Base-by-base conservation (phyloP, 2,888 invertebrate genomes). In the Esperia sulphurella region DNA sequence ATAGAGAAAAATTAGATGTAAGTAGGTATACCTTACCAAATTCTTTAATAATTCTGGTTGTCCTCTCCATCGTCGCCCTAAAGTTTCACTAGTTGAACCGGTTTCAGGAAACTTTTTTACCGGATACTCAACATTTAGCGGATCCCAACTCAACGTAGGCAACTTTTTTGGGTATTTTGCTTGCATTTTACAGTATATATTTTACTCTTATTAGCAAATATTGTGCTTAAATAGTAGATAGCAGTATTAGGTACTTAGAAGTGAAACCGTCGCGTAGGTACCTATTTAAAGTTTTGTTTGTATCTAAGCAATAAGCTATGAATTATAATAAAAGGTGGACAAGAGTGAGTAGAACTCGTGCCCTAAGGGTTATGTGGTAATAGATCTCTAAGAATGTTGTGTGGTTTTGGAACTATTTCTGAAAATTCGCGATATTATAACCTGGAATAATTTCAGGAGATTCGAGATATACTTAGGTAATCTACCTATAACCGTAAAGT, bases 51-150 rank as follows among this genome's bases (percentile, higher is more conserved):
- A 63, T 50, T 85, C 83, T 1, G 82, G 78, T n/a, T 60, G 58
- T 8, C 57, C 56, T 46, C 67, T 73, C 79, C 79, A 79, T 43
- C 52, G 50, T 31, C 78, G 61, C 0, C 67, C 83, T 12, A 76
- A 63, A 14, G 65, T 67, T 59, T 83, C 79, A 58, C 85, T 85
- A 0, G 85, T 75, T 4, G 51, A 44, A 0, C 69, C 79, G 0
- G 78, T 68, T 0, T 57, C 62, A 1, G 77, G 72, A 35, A 65
- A 74, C 51, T 79, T 78, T 21, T 63, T 74, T 0, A 85, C 75
- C 0, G 86, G 83, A 44, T 85, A 86, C 31, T 70, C 63, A 1
- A 81, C 41, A 41, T 75, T 73, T 0, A 86, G 68, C 1, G 73
- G 63, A 45, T 89, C 85, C 84, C 84, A 87, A 33, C 59, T 48